Conservation (phyloP, 2,888 invertebrate genomes). For the Melikaiella ostensackeni region DNA sequence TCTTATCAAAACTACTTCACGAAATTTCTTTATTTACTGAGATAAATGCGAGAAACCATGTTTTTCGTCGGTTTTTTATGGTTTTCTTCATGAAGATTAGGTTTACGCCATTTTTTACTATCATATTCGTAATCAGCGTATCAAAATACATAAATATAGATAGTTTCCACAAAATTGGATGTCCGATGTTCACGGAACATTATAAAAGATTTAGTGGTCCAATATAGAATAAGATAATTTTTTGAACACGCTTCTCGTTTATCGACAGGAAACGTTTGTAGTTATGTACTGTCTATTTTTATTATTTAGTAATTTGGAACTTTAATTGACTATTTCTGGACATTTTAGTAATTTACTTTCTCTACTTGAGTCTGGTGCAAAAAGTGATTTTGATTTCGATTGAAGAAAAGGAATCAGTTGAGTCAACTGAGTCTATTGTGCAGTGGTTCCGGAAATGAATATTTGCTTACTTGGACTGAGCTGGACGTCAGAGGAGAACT, state of each 20-base stretch:
- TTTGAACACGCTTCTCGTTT: background rate
- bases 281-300: background rate
- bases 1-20: no score
- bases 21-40: no score
- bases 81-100: no score
- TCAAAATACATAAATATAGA: no score
- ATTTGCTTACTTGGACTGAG: constrained; percentile 28
- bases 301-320: background rate
- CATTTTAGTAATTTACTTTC: background rate
- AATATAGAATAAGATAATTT: background rate
- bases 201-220: background rate
- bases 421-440: constrained; percentile 26
- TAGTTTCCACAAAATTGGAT: no score
- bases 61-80: no score
- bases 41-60: no score
- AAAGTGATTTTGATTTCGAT: constrained; percentile 5
- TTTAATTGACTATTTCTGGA: background rate
- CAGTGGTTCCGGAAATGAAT: constrained; percentile 15
- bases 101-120: no score
- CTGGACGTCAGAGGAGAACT: constrained; percentile 4
- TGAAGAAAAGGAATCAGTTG: constrained; percentile 21
- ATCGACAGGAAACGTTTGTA: background rate
- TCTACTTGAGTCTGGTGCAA: background rate
- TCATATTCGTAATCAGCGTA: no score
- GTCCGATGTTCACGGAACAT: no score